These are phyloP conservation scores for Drepana falcataria DNA, from an alignment of 2,888 invertebrate species.

Conservation along the genomic window DNA sequence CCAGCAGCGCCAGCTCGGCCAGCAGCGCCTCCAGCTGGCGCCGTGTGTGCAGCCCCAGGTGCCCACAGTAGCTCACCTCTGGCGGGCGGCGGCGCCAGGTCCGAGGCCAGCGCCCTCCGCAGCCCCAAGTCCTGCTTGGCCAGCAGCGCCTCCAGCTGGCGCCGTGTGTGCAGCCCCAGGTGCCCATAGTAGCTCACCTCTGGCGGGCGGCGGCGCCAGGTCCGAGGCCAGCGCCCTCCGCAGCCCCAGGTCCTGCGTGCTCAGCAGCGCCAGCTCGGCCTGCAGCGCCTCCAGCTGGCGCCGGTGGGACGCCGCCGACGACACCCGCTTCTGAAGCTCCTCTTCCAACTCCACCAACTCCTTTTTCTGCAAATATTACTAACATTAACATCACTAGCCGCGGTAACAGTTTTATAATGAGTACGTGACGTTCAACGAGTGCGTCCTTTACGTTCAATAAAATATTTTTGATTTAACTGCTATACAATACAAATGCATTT, in stretches of 20 bases:
- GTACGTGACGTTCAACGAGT: no score
- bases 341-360: slow-evolving; percentile 84
- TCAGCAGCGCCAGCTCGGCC: slow-evolving; percentile 82
- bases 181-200: slow-evolving; percentile 22
- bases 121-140: slow-evolving; percentile 81
- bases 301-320: slow-evolving; percentile 80
- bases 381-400: not conserved
- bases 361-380: slow-evolving; percentile 76
- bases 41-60: no score
- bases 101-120: slow-evolving; percentile 53
- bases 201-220: slow-evolving; percentile 35
- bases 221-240: slow-evolving; percentile 55
- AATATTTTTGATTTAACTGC: no score
- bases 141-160: no score
- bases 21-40: no score
- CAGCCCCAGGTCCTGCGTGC: slow-evolving; percentile 79
- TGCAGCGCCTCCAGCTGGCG: slow-evolving; percentile 84
- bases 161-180: no score
- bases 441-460: no score
- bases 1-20: slow-evolving; percentile 17
- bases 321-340: slow-evolving; percentile 81
- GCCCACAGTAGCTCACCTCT: slow-evolving; percentile 24
- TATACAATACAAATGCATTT: no score
- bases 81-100: slow-evolving; percentile 37
- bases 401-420: no score